Conservation (phyloP, 2,888 invertebrate genomes). For the Tenthredo scrophulariae region DNA sequence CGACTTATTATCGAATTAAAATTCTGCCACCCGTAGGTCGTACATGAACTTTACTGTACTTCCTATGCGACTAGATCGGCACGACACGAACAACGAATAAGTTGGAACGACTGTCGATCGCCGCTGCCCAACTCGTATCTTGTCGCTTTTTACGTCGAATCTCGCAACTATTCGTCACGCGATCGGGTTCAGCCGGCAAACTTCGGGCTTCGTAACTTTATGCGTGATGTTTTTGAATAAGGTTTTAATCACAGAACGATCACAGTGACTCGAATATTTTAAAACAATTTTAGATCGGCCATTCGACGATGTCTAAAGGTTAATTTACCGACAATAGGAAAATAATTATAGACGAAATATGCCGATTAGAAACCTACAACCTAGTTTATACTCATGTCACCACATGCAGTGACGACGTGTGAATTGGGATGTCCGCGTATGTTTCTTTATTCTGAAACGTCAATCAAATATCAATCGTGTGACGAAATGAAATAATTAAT, state of each 20-base stretch:
- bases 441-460: background rate
- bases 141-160: slow-evolving; percentile 13
- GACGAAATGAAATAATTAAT: background rate
- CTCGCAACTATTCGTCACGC: background rate
- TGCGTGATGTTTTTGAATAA: slow-evolving; percentile 13
- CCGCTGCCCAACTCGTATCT: background rate
- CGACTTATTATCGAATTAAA: background rate
- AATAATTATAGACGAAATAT: background rate
- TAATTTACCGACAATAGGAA: background rate
- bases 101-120: slow-evolving; percentile 28
- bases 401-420: background rate
- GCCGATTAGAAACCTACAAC: background rate
- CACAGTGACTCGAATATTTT: slow-evolving; percentile 20
- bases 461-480: background rate
- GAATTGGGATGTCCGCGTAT: background rate
- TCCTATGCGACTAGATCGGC: background rate
- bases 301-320: background rate
- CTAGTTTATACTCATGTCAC: background rate
- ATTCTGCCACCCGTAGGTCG: background rate
- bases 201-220: background rate
- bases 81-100: too few relatives aligned
- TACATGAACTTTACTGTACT: background rate
- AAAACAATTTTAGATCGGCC: background rate
- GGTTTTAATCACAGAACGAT: background rate
- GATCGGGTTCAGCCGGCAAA: background rate